Evolutionary conservation across 2,113 vertebrate species (phyloP).

Genomic region (Octodon degus): DNA sequence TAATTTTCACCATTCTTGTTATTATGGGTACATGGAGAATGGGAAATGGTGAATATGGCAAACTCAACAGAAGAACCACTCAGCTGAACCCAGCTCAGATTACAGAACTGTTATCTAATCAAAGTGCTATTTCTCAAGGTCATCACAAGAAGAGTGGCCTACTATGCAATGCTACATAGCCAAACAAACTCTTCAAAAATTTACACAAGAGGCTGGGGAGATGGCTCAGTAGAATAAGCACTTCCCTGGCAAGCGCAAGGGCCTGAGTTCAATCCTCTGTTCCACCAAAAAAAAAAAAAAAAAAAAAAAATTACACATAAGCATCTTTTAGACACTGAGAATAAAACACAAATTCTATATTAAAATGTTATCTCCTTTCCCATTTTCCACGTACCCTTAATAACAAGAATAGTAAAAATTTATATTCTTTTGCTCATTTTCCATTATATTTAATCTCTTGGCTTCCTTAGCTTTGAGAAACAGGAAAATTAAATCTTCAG

Average conservation of each 20-base stretch:
- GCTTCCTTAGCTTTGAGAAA: slow-evolving; percentile 60
- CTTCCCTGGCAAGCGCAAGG: no score
- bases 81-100: background rate
- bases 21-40: background rate
- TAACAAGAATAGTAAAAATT: background rate
- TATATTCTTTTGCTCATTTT: slow-evolving; percentile 28
- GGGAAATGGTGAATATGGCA: background rate
- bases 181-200: slow-evolving; percentile 29
- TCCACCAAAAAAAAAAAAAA: no score
- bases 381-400: background rate
- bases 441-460: background rate
- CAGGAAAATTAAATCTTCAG: slow-evolving; percentile 21
- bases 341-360: background rate
- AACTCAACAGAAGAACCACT: background rate
- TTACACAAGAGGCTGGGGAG: background rate
- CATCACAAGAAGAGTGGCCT: background rate
- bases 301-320: background rate
- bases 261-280: no score
- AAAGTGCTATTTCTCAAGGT: background rate
- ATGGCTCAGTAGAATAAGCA: background rate
- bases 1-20: background rate
- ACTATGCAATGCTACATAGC: background rate
- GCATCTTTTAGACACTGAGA: slow-evolving; percentile 19
- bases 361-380: background rate
- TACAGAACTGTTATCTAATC: background rate